These are phyloP conservation scores for Tetranychus piercei DNA, from an alignment of 2,888 invertebrate species.

Conservation along the genomic window DNA sequence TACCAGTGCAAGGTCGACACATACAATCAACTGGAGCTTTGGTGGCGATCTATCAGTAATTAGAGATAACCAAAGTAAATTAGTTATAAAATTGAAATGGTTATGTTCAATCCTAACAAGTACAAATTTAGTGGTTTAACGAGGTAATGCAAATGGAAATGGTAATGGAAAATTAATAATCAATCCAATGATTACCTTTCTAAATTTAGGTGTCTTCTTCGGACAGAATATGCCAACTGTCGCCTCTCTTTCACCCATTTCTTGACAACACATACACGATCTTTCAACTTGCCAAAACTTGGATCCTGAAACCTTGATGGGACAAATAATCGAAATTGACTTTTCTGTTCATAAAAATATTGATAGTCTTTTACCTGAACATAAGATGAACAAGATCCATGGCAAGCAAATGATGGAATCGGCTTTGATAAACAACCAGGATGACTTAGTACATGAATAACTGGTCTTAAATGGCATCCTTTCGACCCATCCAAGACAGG, in stretches of 20 bases:
- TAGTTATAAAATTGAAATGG: neutral
- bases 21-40: conserved; percentile 81
- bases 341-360: neutral
- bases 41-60: conserved; percentile 50
- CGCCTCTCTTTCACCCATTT: conserved; percentile 75
- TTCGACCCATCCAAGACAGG: neutral
- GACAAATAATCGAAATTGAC: neutral
- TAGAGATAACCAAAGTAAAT: conserved; percentile 26
- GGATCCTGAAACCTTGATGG: conserved; percentile 61
- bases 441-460: conserved; percentile 72
- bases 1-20: conserved; percentile 75
- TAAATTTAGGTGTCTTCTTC: conserved; percentile 56
- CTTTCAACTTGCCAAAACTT: conserved; percentile 93
- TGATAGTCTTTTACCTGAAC: conserved; percentile 48
- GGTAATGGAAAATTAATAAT: neutral
- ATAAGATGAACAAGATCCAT: conserved; percentile 73
- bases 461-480: conserved; percentile 66
- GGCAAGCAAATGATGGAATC: conserved; percentile 79
- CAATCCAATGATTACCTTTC: conserved; percentile 23
- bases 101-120: too few relatives aligned
- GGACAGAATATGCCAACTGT: conserved; percentile 71
- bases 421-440: conserved; percentile 80
- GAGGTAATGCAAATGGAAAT: neutral
- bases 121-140: neutral
- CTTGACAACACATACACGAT: conserved; percentile 86